A percentile compares a stretch with the other conserved stretches of the same genome.
These are phyloP conservation scores for Himantopus leucocephalus DNA, from an alignment of 2,113 vertebrate genomes.

Conservation along the genomic window DNA sequence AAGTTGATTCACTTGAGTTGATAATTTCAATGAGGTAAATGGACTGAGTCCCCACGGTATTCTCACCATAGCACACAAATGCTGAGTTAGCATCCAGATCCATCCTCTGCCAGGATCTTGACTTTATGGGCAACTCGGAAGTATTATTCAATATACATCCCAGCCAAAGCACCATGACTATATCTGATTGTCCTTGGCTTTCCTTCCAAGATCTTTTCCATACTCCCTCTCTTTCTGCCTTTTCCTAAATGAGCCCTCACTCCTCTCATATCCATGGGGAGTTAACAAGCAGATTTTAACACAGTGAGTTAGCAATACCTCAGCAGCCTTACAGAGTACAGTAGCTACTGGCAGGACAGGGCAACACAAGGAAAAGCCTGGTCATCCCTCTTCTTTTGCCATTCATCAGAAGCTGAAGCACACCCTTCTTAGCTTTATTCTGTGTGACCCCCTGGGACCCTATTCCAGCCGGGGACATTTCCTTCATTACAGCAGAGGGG, in stretches of 20 bases:
- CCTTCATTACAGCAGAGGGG: not conserved
- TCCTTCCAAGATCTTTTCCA: not conserved
- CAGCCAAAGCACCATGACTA: slow-evolving; percentile 3
- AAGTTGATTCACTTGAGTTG: slow-evolving; percentile 21
- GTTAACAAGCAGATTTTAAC: not conserved
- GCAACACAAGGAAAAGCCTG: not conserved
- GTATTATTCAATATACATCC: not conserved
- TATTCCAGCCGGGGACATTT: not conserved
- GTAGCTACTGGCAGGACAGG: not conserved
- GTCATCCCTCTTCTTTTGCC: not conserved
- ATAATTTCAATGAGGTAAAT: slow-evolving; percentile 28
- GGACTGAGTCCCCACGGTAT: not conserved
- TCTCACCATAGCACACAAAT: slow-evolving; percentile 1
- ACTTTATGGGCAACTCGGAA: not conserved
- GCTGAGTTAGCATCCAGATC: slow-evolving; percentile 23
- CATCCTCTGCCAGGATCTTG: slow-evolving; percentile 13
- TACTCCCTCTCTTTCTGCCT: not conserved
- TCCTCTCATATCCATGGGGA: not conserved
- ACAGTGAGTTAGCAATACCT: not conserved
- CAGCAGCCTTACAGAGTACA: not conserved
- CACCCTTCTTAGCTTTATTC: not conserved
- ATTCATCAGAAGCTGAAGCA: not conserved
- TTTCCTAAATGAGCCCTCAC: not conserved
- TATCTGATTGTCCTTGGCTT: slow-evolving; percentile 35
- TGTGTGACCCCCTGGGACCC: accelerated